Base-by-base conservation (phyloP, 2,797 vertebrate species). In the Scolopax rusticola region DNA sequence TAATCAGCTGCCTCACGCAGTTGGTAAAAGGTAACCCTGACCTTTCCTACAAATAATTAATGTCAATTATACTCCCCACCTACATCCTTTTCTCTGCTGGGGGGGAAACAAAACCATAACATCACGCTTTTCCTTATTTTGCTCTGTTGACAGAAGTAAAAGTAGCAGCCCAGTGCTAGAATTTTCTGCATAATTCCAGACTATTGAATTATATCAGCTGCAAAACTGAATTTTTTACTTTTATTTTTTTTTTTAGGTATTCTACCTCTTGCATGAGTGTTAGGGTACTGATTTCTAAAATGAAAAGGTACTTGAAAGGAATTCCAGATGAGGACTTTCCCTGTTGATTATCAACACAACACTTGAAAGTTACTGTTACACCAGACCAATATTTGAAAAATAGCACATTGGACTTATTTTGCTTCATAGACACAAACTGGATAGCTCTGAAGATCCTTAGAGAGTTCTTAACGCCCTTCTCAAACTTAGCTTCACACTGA, bases 21-120 rank as follows among this genome's bases (percentile, higher is more conserved):
- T 28, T 80, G 27, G 75, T 84, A 84, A 90, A 94, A 95, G 85
- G 88, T 94, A 96, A 92, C 83, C 85, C 74, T 94, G 96, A 96
- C 89, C 89, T 94, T 90, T 95, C 38, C 36, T 85, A 80, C 94
- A 91, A 96, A 95, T 93, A 90, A 88, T 95, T 94, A 87, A 48
- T 77, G 85, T 90, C 83, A 94, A 56, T 82, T 95, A 84, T 77
- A 79, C 9, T 80, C 56, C 48, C 70, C 74, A 90, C 78, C 83
- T 70, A 93, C 63, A 85, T 91, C 67, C 51, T 82, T 79, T 94
- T 60, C 51, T 53, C 15, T 2, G 8, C 20, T 8, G 15, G 7
- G 4, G 10, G 19, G 18, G 16, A 33, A 1, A 2, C 11, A 38
- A 36, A 17, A 17, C 2, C 14, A 38, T 12, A 56, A 11, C 6